Evolutionary conservation across 2,888 invertebrate species (phyloP).

Genomic region (Dascillus cervinus): DNA sequence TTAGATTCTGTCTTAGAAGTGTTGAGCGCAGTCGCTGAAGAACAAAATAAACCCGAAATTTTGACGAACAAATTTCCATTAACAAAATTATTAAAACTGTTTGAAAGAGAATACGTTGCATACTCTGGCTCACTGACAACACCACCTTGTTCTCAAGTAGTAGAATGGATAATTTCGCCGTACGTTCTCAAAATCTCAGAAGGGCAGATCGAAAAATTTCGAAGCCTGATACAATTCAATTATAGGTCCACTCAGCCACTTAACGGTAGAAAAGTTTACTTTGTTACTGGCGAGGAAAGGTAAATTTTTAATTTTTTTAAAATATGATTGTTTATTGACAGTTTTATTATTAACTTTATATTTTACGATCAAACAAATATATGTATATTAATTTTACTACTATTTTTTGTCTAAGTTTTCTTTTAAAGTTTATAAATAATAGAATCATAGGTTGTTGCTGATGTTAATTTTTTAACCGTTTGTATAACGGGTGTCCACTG

Average conservation of each 20-base stretch:
- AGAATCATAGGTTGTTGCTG: too few relatives aligned
- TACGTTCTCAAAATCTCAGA: conserved; percentile 61
- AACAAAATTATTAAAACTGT: neutral
- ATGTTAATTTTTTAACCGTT: too few relatives aligned
- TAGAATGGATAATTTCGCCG: conserved; percentile 68
- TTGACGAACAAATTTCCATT: neutral
- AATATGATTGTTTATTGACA: too few relatives aligned
- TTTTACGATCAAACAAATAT: too few relatives aligned
- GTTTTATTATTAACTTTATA: too few relatives aligned
- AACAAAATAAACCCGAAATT: neutral
- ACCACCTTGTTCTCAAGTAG: conserved; percentile 67
- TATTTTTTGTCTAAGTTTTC: too few relatives aligned
- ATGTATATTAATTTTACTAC: too few relatives aligned
- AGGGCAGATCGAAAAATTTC: conserved; percentile 42
- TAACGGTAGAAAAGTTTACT: conserved; percentile 18
- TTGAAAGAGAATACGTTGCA: conserved; percentile 31
- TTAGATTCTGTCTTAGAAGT: neutral
- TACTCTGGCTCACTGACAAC: conserved; percentile 69
- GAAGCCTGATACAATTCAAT: conserved; percentile 19
- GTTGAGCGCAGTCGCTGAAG: neutral
- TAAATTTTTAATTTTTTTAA: too few relatives aligned
- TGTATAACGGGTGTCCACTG: too few relatives aligned
- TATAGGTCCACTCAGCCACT: conserved; percentile 18
- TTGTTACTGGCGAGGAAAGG: conserved; percentile 2
- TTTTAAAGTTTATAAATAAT: too few relatives aligned